Evolutionary conservation across 2,888 invertebrate species (phyloP), one percentile per base, ranked within the genome.

Genomic region (Empis livida): DNA sequence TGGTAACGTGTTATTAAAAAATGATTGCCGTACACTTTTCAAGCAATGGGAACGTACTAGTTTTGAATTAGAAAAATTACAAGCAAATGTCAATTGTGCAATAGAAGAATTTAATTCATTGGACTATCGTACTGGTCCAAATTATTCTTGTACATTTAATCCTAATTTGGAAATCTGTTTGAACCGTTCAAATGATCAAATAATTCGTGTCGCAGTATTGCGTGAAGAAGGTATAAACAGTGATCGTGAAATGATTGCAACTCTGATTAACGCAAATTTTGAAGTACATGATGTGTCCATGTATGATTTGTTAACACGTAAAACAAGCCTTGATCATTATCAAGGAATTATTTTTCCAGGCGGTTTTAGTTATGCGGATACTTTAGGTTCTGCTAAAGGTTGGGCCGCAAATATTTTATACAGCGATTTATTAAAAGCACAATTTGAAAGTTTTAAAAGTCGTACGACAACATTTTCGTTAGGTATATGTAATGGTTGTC

Each of bases 401-500:
- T 97, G 97, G 97, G 94, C 96, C 0, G 94, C 91, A 0, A 85
- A 89, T 54, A 82, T 95, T 40, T 68, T 86, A 37, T 93, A 90
- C 66, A 86, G 91, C 57, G 75, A 80, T 10, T 72, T 73, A 3
- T 65, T 96, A n/a, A 74, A 76, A 52, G 71, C 77, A 1, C 89
- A 94, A 64, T 84, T 99, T 56, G 71, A 79, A 17, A 72, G 75
- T 46, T 99, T 97, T 70, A 77, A 75, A 55, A 70, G 72, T 35
- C 76, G 88, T 13, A 62, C 72, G 1, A 84, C 96, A 63, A 93
- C 93, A 0, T 97, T 99, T 68, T 94, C 94, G 45, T 75, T 97
- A 54, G 97, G 97, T 30, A 87, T 96, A n/a, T 99, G 97, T 64
- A 99, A 99, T 66, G 97, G 97, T 1, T 97, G 97, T 61, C 97